Percentiles rank a stretch among this genome's conserved stretches.
phyloP scores from a whole-genome alignment of 2,888 invertebrate genomes.

The Papilio demoleus region DNA sequence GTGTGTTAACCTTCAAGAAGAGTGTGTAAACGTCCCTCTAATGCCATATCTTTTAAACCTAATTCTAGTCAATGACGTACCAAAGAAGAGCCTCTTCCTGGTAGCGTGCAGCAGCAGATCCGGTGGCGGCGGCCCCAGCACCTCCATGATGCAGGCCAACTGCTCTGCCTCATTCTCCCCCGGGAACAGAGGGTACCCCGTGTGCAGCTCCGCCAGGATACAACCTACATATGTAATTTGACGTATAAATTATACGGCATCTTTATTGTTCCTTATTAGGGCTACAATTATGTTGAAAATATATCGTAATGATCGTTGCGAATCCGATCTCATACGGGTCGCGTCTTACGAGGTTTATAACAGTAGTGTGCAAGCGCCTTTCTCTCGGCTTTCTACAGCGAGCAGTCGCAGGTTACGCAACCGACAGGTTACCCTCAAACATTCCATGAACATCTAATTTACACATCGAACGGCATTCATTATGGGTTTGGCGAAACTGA shows the following conservation, averaged over 20 bases:
- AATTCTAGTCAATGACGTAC: too few relatives aligned
- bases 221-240: constrained; percentile 91
- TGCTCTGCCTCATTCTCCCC: constrained; percentile 99
- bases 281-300: constrained; percentile 7
- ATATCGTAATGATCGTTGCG: constrained; percentile 1
- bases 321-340: constrained; percentile 25
- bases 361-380: constrained; percentile 61
- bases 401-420: constrained; percentile 44
- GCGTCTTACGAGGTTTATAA: constrained; percentile 53
- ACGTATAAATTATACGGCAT: too few relatives aligned
- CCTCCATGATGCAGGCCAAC: constrained; percentile 98
- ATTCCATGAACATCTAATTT: constrained; percentile 34
- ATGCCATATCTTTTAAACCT: too few relatives aligned
- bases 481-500: not conserved
- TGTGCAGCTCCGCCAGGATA: constrained; percentile 97
- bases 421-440: constrained; percentile 9
- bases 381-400: constrained; percentile 64
- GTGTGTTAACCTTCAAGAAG: too few relatives aligned
- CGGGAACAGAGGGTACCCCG: constrained; percentile 97
- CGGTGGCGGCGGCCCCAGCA: constrained; percentile 94
- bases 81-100: constrained; percentile 93
- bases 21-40: too few relatives aligned
- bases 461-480: constrained; percentile 26
- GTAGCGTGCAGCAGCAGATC: constrained; percentile 93
- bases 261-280: not conserved